Evolutionary conservation across 2,888 invertebrate species (phyloP), one percentile per base, ranked within the genome.

Genomic region (Scaptodrosophila latifasciaeformis): DNA sequence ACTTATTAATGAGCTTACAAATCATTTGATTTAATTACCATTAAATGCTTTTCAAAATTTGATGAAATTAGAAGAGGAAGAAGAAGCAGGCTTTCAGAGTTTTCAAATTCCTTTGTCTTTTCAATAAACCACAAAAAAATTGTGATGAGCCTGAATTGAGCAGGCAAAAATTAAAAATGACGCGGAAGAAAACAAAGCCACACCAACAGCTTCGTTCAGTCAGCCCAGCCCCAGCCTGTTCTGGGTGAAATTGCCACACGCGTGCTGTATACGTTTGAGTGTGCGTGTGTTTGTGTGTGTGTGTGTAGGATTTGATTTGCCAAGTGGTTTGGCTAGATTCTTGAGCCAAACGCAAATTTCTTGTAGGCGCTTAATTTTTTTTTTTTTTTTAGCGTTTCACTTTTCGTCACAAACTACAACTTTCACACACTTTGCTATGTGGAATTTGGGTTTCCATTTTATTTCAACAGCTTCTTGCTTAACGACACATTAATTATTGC

Each of bases 251-350:
- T 75, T 74, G 65, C 13, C 37, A 7, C 13, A 17, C 7, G 15
- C 52, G 51, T 45, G 18, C 1, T 35, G 19, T n/a, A n/a, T n/a
- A n/a, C n/a, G n/a, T n/a, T n/a, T n/a, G n/a, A n/a, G n/a, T n/a
- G n/a, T n/a, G n/a, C n/a, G 29, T 17, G 10, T 30, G 45, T 57
- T 50, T 54, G 49, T 62, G 52, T 67, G 62, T 75, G 52, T 79
- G 55, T 76, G 54, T 72, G 67, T 65, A 63, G 78, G 71, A 71
- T 70, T 70, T 39, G 3, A 10, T 70, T 74, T 49, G 30, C 68
- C 75, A 76, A 75, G 76, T 76, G 71, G 75, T 80, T 75, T 75
- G 78, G 68, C 78, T 75, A 80, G 75, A 75, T 75, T 75, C 75
- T 78, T 65, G 50, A 62, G 52, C 24, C 61, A 52, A 42, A 49